Percentiles rank a stretch among this genome's conserved stretches.
phyloP scores from a whole-genome alignment of 23 tunicate species.

The Styela clava region DNA sequence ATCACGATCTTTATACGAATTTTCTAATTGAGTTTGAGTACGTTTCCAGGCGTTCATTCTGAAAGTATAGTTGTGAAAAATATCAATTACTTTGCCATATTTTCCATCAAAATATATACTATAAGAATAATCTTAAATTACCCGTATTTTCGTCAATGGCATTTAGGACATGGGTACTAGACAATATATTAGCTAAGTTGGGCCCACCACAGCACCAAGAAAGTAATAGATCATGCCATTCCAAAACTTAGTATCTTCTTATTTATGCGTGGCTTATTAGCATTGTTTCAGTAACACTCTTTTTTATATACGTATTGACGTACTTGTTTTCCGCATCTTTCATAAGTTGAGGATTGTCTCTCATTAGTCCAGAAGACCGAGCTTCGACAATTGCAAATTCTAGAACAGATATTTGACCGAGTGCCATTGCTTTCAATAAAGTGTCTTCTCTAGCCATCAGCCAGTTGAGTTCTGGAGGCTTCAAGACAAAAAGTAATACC shows the following conservation, averaged over 20 bases:
- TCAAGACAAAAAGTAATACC: neutral
- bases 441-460: constrained; percentile 41
- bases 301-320: too few species aligned
- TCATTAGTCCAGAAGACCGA: constrained; percentile 12
- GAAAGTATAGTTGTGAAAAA: neutral
- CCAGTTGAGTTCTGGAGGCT: constrained; percentile 1
- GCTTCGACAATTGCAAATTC: constrained; percentile 64
- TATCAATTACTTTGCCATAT: too few species aligned
- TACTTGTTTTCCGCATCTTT: constrained; percentile 49
- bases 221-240: too few species aligned
- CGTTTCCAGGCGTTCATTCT: constrained; percentile 75
- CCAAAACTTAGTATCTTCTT: too few species aligned
- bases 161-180: too few species aligned
- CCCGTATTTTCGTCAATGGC: too few species aligned
- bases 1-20: constrained; percentile 36
- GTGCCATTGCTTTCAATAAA: constrained; percentile 51
- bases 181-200: too few species aligned
- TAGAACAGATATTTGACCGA: constrained; percentile 47
- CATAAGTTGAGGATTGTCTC: constrained; percentile 29
- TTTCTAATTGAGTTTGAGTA: constrained; percentile 26
- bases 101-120: neutral
- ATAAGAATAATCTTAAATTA: neutral
- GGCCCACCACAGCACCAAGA: too few species aligned
- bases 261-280: too few species aligned
- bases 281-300: too few species aligned